Conservation (phyloP, 2,888 invertebrate species). For the Smittia sp. region DNA sequence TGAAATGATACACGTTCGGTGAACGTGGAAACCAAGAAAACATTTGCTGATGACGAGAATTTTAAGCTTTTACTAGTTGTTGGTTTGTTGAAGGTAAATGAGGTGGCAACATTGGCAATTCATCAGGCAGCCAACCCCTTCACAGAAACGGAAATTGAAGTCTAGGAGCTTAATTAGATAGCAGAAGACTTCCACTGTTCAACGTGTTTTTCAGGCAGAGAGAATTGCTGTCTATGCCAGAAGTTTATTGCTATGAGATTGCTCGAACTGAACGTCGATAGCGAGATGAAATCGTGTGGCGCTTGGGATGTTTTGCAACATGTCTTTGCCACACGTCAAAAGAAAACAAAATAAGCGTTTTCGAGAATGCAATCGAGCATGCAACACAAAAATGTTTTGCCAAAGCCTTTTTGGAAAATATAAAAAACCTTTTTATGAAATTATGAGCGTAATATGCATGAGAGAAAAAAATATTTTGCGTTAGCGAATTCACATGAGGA, state of each 20-base stretch:
- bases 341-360: neutral
- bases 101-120: no score
- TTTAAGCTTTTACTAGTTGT: neutral
- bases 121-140: no score
- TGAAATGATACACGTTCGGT: neutral
- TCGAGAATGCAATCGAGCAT: neutral
- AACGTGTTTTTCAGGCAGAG: neutral
- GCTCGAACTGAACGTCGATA: no score
- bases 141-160: neutral
- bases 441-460: slow-evolving; percentile 6
- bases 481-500: neutral
- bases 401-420: neutral
- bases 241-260: no score
- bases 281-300: no score
- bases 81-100: no score
- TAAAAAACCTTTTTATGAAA: slow-evolving; percentile 8
- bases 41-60: slow-evolving; percentile 21
- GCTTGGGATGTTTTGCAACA: neutral
- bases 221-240: no score
- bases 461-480: neutral
- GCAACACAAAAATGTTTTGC: slow-evolving; percentile 16
- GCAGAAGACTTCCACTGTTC: neutral
- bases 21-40: slow-evolving; percentile 17
- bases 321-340: neutral
- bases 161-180: neutral